Percentiles rank a stretch among this genome's conserved stretches.
These are phyloP conservation scores for Ctenicera cuprea DNA, from an alignment of 2,888 invertebrate species.

Conservation along the genomic window DNA sequence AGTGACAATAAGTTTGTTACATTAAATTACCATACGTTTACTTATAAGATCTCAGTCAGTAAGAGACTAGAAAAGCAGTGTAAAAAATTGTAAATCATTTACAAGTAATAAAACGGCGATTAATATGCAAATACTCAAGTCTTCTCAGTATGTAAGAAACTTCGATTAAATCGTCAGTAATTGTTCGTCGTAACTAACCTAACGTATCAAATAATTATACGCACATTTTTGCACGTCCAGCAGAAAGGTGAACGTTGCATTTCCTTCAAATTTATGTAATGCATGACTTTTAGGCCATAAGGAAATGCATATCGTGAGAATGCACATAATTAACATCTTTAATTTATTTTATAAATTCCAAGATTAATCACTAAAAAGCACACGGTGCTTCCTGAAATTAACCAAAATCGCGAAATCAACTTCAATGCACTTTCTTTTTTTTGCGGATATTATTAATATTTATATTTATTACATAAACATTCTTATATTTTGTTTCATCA, in stretches of 20 bases:
- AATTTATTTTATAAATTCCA: constrained; percentile 21
- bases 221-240: constrained; percentile 26
- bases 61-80: too few species aligned
- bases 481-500: too few species aligned
- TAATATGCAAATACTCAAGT: too few species aligned
- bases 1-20: too few species aligned
- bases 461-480: too few species aligned
- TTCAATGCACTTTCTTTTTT: neutral
- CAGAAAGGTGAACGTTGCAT: constrained; percentile 4
- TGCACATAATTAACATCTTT: constrained; percentile 23
- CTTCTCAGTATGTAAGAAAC: neutral
- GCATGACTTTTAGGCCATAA: constrained; percentile 20
- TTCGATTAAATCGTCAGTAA: neutral
- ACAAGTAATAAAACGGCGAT: too few species aligned
- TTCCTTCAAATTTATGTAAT: constrained; percentile 27
- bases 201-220: constrained; percentile 6
- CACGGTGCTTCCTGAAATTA: constrained; percentile 8
- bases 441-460: too few species aligned
- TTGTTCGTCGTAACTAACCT: neutral
- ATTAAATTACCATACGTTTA: too few species aligned
- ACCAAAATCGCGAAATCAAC: constrained; percentile 1
- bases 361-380: constrained; percentile 1
- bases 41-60: too few species aligned
- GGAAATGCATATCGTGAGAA: constrained; percentile 38
- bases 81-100: too few species aligned